phyloP scores from a whole-genome alignment of 2,888 invertebrate species.

The Athalia circularis region DNA sequence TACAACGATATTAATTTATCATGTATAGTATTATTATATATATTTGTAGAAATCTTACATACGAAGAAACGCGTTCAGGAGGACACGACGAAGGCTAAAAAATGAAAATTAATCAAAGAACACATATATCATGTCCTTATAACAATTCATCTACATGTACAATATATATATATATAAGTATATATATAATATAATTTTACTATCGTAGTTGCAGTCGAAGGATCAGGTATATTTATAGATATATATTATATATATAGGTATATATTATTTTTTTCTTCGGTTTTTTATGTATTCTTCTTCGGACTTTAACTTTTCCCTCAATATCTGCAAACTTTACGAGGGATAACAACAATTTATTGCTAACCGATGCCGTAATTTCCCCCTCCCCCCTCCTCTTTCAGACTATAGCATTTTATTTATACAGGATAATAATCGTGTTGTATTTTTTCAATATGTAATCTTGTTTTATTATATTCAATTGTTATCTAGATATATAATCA shows the following conservation, averaged over 20 bases:
- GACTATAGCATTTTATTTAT: constrained; percentile 4
- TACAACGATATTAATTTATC: too few species aligned
- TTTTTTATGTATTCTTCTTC: not conserved
- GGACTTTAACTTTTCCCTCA: not conserved
- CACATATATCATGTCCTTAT: too few species aligned
- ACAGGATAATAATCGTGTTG: not conserved
- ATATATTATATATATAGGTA: not conserved
- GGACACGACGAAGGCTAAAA: too few species aligned
- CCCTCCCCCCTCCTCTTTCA: not conserved
- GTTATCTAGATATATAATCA: not conserved
- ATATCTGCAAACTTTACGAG: not conserved
- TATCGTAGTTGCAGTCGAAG: constrained; percentile 22
- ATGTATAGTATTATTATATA: too few species aligned
- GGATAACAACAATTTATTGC: constrained; percentile 26
- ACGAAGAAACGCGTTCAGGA: too few species aligned
- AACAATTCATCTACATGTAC: too few species aligned
- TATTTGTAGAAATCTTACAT: too few species aligned
- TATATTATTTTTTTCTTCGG: not conserved
- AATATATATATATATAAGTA: too few species aligned
- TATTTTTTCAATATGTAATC: not conserved
- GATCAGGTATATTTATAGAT: not conserved
- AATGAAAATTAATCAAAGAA: too few species aligned
- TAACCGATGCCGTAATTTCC: not conserved
- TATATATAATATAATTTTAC: not conserved
- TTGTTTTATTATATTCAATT: not conserved